Percentiles rank a stretch among this genome's conserved stretches.
These are phyloP conservation scores for Thelaira solivaga DNA, from an alignment of 2,888 invertebrate genomes.

Conservation along the genomic window DNA sequence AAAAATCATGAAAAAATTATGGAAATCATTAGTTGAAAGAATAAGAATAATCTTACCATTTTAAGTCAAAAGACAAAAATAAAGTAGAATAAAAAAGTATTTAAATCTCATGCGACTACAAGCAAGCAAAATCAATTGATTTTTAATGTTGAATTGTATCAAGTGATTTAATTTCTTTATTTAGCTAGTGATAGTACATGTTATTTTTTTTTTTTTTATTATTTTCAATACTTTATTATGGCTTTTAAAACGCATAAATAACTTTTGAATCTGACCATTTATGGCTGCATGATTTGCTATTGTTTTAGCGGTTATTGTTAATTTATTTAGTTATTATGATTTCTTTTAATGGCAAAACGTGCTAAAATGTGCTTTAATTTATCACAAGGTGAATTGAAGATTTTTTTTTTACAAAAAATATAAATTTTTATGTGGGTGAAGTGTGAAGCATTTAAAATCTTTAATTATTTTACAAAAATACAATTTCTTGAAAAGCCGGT, in stretches of 20 bases:
- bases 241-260: conserved; percentile 4
- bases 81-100: conserved; percentile 18
- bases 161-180: conserved; percentile 20
- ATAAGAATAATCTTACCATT: conserved; percentile 50
- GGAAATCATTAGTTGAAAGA: conserved; percentile 27
- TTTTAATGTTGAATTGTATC: conserved; percentile 4
- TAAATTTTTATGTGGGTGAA: conserved; percentile 5
- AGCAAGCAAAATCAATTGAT: conserved; percentile 2
- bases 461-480: no score
- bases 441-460: no score
- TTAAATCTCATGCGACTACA: background rate
- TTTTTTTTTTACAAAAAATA: conserved; percentile 8
- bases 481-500: no score
- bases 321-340: conserved; percentile 44
- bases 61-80: conserved; percentile 30
- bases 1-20: conserved; percentile 34
- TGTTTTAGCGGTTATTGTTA: conserved; percentile 3
- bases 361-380: conserved; percentile 25
- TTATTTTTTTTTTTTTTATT: background rate
- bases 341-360: conserved; percentile 53
- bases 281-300: conserved; percentile 30
- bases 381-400: conserved; percentile 1
- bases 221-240: background rate
- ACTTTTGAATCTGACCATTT: conserved; percentile 51
- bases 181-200: background rate